Conservation (phyloP, 1,140 invertebrate genomes). For the Hypsibius dujardini region DNA sequence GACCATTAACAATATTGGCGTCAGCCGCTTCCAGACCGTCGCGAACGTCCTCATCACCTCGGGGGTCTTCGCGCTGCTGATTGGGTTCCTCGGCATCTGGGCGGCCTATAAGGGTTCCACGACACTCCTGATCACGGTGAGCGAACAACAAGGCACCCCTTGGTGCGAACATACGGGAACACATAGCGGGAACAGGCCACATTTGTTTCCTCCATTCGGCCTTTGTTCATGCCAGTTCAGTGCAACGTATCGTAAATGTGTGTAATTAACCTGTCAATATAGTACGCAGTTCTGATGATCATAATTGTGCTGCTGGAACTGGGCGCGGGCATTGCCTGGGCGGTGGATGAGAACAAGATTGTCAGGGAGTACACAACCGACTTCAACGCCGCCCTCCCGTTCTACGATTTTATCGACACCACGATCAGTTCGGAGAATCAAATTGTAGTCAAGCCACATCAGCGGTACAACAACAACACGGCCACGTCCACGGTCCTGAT, state of each 20-base stretch:
- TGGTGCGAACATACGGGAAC: too few species aligned
- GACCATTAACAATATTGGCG: neutral
- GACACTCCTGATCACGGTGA: constrained; percentile 41
- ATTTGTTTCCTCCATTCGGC: too few species aligned
- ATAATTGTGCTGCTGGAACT: constrained; percentile 9
- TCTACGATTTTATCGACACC: neutral
- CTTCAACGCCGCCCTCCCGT: neutral
- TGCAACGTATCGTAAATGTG: too few species aligned
- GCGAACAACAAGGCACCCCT: constrained; percentile 28
- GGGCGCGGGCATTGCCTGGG: constrained; percentile 4
- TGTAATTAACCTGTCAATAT: neutral
- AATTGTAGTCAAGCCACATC: neutral
- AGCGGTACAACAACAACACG: constrained; percentile 5
- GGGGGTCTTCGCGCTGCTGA: neutral
- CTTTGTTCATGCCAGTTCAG: too few species aligned
- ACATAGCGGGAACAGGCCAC: too few species aligned
- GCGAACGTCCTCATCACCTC: constrained; percentile 4
- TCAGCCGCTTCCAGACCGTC: neutral
- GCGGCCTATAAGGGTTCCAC: neutral
- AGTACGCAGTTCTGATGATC: constrained; percentile 4
- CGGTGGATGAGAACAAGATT: neutral
- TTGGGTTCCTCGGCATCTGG: neutral
- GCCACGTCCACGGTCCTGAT: neutral
- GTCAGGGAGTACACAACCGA: neutral
- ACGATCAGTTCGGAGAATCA: neutral